Base-by-base conservation (phyloP, 2,113 vertebrate species). In the Rhynchomys soricoides region DNA sequence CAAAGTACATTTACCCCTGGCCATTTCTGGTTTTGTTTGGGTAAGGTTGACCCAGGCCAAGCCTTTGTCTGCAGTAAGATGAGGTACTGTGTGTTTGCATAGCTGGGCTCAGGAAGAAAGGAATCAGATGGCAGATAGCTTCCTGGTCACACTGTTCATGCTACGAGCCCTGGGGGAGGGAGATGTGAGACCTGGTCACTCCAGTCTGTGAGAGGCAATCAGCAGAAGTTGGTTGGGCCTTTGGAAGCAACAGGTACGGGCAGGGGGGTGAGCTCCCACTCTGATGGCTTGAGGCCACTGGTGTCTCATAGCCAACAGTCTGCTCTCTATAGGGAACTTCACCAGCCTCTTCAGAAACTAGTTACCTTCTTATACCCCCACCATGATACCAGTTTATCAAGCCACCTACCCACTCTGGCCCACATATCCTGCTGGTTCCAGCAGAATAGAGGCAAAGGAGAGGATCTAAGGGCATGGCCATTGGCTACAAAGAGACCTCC, bases 21-120 rank as follows among this genome's bases (percentile, higher is more conserved):
- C n/a, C 10, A n/a, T 31, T 29, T 22, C 37, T 86, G 13, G 29
- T 3, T 55, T 34, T 9, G 19, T 45, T 26, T 45, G 1, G 17
- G 40, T 37, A 37, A 24, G 55, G 55, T 40, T 37, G 55, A 7
- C n/a, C 24, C 5, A 21, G 57, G 73, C 12, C 31, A 48, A 6
- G 22, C 4, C 26, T 2, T 2, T 26, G 0, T 22, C 40, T 21
- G 1, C n/a, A 0, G 6, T 34, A 6, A 40, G 59, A 62, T 31
- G 81, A 40, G 24, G 3, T 43, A 2, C 0, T 37, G 0, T 40
- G 55, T 55, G 40, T 62, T 88, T 59, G 77, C 55, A 43, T 40
- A 74, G 5, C 48, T 22, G 37, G 29, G 29, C 50, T 22, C 2
- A n/a, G 66, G 11, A 62, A 40, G 57, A 75, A 24, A 71, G 45